Percentiles rank a stretch among this genome's conserved stretches.
Conservation (phyloP, 2,888 invertebrate genomes). For the Griposia aprilina region DNA sequence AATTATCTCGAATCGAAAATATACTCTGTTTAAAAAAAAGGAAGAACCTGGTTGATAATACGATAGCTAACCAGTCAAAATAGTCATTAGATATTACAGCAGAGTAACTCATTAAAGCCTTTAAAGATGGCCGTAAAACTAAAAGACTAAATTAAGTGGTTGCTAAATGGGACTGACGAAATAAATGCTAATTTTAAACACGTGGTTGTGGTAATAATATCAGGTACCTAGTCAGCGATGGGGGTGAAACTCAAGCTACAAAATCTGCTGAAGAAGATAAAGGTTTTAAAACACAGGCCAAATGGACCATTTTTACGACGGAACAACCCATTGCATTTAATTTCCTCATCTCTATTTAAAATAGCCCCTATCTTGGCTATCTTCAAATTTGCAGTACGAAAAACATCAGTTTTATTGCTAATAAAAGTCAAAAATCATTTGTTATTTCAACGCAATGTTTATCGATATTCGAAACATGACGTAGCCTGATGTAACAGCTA, state of each 20-base stretch:
- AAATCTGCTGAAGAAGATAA: not conserved
- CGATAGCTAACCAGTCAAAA: not conserved
- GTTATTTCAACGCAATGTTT: conserved; percentile 46
- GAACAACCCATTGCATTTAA: not conserved
- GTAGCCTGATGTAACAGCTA: conserved; percentile 66
- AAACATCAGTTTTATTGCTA: conserved; percentile 51
- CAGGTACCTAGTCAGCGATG: not conserved
- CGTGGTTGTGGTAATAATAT: not conserved
- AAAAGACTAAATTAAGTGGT: not conserved
- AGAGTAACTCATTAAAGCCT: not conserved
- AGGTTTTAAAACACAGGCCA: not conserved
- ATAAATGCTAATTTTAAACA: not conserved
- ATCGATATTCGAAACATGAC: conserved; percentile 37
- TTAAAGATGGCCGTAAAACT: not conserved
- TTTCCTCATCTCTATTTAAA: conserved; percentile 8
- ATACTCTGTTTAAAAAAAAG: not conserved
- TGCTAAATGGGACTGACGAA: not conserved
- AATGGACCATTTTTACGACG: not conserved
- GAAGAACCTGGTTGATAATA: not conserved
- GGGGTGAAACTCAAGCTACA: not conserved
- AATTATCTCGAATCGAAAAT: not conserved
- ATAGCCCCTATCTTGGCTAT: not conserved
- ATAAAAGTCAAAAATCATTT: conserved; percentile 65
- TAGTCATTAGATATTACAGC: not conserved
- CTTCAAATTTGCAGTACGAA: conserved; percentile 15